phyloP scores from a whole-genome alignment of 1,140 invertebrate species.

The Dolichoris vasculosae region DNA sequence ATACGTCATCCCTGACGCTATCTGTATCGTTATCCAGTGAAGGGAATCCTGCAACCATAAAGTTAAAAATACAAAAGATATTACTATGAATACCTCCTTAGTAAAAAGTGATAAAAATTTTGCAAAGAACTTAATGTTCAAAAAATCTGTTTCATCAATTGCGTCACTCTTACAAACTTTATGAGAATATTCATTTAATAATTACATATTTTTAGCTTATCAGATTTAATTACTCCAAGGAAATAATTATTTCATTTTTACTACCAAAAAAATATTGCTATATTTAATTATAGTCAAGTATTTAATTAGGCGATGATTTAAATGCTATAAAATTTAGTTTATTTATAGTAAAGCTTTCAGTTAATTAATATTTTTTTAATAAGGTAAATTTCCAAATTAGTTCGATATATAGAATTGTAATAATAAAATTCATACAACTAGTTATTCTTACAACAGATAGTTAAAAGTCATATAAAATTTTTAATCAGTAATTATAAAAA shows the following conservation, averaged over 20 bases:
- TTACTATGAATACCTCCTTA: background rate
- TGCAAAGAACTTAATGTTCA: background rate
- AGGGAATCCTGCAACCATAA: conserved; percentile 73
- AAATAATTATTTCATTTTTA: background rate
- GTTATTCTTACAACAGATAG: too few species aligned
- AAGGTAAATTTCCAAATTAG: background rate
- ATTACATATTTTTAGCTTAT: background rate
- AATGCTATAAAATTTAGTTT: background rate
- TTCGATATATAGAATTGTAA: background rate
- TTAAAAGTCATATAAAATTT: too few species aligned
- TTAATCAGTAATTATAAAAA: too few species aligned
- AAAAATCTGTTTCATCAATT: conserved; percentile 23
- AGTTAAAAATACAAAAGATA: conserved; percentile 4
- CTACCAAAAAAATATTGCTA: background rate
- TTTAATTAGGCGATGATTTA: background rate
- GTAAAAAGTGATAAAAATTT: background rate
- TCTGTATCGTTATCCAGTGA: conserved; percentile 79
- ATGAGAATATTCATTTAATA: background rate
- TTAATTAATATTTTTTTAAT: background rate
- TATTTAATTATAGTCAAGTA: background rate
- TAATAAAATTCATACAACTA: too few species aligned
- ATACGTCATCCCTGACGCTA: conserved; percentile 92
- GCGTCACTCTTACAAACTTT: background rate
- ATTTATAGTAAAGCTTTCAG: background rate
- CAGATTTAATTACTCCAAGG: background rate